Base-by-base conservation (phyloP, 2,797 vertebrate genomes). In the Poliocrania exsul region DNA sequence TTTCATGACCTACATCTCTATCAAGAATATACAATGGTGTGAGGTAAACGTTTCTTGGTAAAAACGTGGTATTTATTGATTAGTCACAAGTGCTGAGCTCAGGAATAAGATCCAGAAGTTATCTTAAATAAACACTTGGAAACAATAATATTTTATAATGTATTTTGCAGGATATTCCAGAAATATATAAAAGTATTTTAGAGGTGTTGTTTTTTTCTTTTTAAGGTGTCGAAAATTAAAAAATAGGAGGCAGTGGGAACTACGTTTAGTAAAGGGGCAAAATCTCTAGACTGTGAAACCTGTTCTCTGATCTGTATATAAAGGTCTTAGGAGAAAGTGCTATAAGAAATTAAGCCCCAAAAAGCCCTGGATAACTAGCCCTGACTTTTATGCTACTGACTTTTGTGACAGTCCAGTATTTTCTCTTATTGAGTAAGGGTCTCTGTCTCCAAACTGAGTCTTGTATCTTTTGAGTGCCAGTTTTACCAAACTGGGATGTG, bases 181-280 rank as follows among this genome's bases (percentile, higher is more conserved):
- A 90, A 87, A 53, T 23, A 47, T 10, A 14, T 51, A 42, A 24
- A 28, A 53, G 28, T 53, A 46, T 60, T 50, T 73, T 58, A 13
- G 64, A 44, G 7, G 28, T 25, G 16, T 12, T 35, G 5, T 3
- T 6, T 33, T 58, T 15, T 33, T 40, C 1, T 20, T 57, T 56
- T 56, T 38, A 53, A 61, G 65, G 42, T 56, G 6, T 31, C 7
- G 66, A 38, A 84, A 81, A 61, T 31, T 3, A 46, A 65, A 21
- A 65, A 26, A 3, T 66, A 18, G 0, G 2, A 8, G 9, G 17
- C 1, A 1, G 3, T 33, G 17, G 28, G 15, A 37, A 24, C 4
- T 78, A 26, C 16, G 11, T 72, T 72, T 58, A 44, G 16, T 23
- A 21, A 29, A 56, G 50, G 10, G 12, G 7, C 54, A 40, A 60